phyloP scores from a whole-genome alignment of 2,797 vertebrate genomes.

The Emydoidea blandingii region DNA sequence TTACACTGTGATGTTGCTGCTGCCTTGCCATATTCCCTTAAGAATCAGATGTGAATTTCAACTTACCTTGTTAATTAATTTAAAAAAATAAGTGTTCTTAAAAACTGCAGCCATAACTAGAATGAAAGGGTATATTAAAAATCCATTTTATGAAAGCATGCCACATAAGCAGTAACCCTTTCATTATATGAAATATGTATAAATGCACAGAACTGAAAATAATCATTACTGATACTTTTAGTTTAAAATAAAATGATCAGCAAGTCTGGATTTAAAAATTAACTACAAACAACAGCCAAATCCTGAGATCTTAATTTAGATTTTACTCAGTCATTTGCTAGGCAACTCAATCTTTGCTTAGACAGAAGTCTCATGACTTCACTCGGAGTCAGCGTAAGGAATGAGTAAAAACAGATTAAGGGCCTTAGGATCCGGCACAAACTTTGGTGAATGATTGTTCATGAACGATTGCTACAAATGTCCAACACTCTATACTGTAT shows the following conservation, averaged over 20 bases:
- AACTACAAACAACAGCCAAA: not conserved
- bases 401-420: not conserved
- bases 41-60: constrained; percentile 37
- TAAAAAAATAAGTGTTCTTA: not conserved
- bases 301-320: not conserved
- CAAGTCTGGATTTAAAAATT: not conserved
- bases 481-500: too few species aligned
- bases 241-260: not conserved
- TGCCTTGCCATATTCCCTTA: constrained; percentile 28
- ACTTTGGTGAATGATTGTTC: not conserved
- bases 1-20: not conserved
- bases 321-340: not conserved
- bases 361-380: not conserved
- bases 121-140: not conserved
- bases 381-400: not conserved
- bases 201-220: not conserved
- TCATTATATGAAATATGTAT: not conserved
- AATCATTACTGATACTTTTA: not conserved
- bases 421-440: not conserved
- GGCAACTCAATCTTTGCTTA: not conserved
- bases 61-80: constrained; percentile 48
- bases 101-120: not conserved
- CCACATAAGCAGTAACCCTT: not conserved
- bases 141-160: not conserved
- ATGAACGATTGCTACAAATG: not conserved